Evolutionary conservation across 2,888 invertebrate genomes (phyloP), one percentile per base, ranked within the genome.

Genomic region (Troides oblongomaculatus): DNA sequence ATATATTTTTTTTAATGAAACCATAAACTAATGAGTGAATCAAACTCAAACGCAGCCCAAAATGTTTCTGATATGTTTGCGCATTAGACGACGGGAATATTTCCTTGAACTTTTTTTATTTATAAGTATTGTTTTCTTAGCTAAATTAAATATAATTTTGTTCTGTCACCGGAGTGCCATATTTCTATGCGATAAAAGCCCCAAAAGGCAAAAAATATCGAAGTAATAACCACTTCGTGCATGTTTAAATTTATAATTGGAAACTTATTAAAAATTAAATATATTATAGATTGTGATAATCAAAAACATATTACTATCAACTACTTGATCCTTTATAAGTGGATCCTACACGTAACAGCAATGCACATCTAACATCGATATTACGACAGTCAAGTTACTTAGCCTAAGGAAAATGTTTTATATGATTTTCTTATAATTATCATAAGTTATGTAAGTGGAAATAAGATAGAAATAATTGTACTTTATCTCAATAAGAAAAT

Each of bases 381-480:
- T 39, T 39, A 64, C 57, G 36, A 64, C 39, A 64, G 14, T n/a
- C 0, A 64, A 57, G 39, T 50, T 8, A 63, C 46, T 46, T 46
- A 53, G 43, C 21, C n/a, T 63, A 63, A 18, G 53, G 53, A n/a
- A 53, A 53, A n/a, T 23, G 21, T 17, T 21, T 18, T 23, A 23
- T 58, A 23, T 58, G 23, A 46, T 12, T 23, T 58, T 23, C 18
- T 23, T 58, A 58, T 1, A 56, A n/a, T n/a, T 2, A 23, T 57
- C 25, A 58, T 14, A 46, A 10, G 46, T 58, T 12, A 12, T 58
- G 10, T 53, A 58, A 58, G 23, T 23, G 21, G 21, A 12, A 58
- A 23, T 3, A 58, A 58, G 23, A 58, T 14, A 36, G 57, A 64
- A 64, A 39, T 64, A 57, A 64, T 64, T 56, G 57, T 57, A 57